Evolutionary conservation across 2,113 vertebrate genomes (phyloP).

Genomic region (Lasiurus cinereus): DNA sequence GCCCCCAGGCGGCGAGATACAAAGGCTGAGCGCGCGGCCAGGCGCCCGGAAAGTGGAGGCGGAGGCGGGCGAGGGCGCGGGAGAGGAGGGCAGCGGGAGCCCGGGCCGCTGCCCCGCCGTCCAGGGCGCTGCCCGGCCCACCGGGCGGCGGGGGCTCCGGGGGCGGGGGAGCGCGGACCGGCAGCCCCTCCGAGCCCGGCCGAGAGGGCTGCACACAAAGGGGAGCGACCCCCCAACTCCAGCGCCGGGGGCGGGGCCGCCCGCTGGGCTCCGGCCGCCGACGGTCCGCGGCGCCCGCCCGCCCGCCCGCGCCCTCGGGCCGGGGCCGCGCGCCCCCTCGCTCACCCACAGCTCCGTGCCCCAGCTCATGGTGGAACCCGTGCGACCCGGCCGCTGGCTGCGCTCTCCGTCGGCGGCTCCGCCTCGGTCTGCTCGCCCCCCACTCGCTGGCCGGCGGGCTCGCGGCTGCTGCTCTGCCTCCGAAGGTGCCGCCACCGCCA

Average conservation of each 20-base stretch:
- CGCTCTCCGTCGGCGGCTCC: slow-evolving; percentile 5
- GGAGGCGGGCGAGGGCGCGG: not conserved
- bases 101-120: not conserved
- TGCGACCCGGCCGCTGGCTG: slow-evolving; percentile 23
- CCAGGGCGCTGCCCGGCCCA: not conserved
- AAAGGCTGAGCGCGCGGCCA: slow-evolving; percentile 66
- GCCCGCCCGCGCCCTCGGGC: not conserved
- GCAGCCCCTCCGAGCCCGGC: not conserved
- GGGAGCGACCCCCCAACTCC: not conserved
- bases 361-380: slow-evolving; percentile 88
- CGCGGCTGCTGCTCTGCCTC: not conserved
- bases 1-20: slow-evolving; percentile 36
- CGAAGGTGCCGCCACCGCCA: slow-evolving; percentile 70
- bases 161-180: not conserved
- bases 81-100: not conserved
- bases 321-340: not conserved
- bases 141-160: not conserved
- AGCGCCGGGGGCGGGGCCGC: not conserved
- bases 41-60: slow-evolving; percentile 49
- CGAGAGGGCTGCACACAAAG: slow-evolving; percentile 82
- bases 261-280: not conserved
- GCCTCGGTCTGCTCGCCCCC: not conserved
- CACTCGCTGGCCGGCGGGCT: not conserved
- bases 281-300: not conserved
- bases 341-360: slow-evolving; percentile 91